Evolutionary conservation across 2,797 vertebrate genomes (phyloP), one percentile per base, ranked within the genome.

Genomic region (Limosa lapponica): DNA sequence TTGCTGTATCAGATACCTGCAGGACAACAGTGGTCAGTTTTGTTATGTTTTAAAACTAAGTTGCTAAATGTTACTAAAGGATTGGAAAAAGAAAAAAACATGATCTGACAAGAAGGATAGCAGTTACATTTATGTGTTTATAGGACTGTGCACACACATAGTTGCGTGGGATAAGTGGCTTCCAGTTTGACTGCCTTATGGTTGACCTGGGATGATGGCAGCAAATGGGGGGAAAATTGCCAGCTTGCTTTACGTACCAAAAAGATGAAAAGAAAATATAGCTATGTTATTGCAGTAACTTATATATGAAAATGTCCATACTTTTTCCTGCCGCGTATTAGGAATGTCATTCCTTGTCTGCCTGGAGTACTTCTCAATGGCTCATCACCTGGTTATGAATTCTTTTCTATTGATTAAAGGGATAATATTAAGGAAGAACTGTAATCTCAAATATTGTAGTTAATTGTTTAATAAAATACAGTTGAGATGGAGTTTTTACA

Each of bases 381-480:
- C 48, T 87, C 10, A 25, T 87, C 71, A 67, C 58, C 12, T 87
- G n/a, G 44, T 89, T 80, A 44, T 70, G 44, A 90, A 52, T 41
- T 70, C 32, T n/a, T 22, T 80, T 34, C 22, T 62, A 0, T 82
- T 32, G 70, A 32, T 66, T 87, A 62, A 73, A 75, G 66, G 6
- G 25, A 62, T 30, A 87, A 44, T 44, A 77, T 80, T 77, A 77
- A 77, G 65, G 65, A 94, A 74, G 39, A 90, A 28, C 34, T 79
- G 13, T 71, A 58, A 74, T 80, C 52, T 93, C 48, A 77, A 72
- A 58, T 78, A 87, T 70, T 90, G 48, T 51, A 82, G 36, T 82
- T 82, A 82, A 79, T 89, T 69, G 62, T 62, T 73, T 61, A 28
- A 72, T 84, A 90, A 82, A 92, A 39, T 55, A 39, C 23, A 34